A percentile compares a stretch with the other conserved stretches of the same genome.
Evolutionary conservation across 2,797 vertebrate species (phyloP).

Genomic region (Gobionotothen gibberifrons): DNA sequence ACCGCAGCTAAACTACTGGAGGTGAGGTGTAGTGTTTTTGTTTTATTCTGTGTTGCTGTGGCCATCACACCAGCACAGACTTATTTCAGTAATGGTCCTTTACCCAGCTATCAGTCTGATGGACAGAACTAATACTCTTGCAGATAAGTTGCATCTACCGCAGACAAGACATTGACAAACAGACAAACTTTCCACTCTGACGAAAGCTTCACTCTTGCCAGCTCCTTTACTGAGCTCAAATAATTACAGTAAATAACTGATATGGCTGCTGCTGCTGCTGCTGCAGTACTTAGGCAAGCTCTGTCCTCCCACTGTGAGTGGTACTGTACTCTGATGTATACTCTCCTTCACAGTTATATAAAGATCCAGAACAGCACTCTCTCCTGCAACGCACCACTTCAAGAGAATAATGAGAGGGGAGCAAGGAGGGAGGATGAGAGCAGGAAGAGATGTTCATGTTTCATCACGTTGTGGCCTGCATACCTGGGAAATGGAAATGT

Average conservation of each 20-base stretch:
- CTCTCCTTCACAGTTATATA: constrained; percentile 69
- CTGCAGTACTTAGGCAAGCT: constrained; percentile 51
- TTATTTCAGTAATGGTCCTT: constrained; percentile 16
- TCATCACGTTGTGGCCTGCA: constrained; percentile 34
- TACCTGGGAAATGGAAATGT: constrained; percentile 45
- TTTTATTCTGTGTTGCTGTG: too few relatives aligned
- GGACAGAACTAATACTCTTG: constrained; percentile 31
- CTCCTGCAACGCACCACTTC: constrained; percentile 52
- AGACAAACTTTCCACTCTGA: constrained; percentile 18
- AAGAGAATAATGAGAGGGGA: constrained; percentile 54
- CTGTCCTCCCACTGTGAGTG: constrained; percentile 71
- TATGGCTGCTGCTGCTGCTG: constrained; percentile 45
- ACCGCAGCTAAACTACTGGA: too few relatives aligned
- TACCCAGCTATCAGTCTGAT: constrained; percentile 11
- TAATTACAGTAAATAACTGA: constrained; percentile 65
- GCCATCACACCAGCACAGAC: neutral
- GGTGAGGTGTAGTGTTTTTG: too few relatives aligned
- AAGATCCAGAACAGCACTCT: constrained; percentile 55
- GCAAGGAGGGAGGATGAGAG: constrained; percentile 18
- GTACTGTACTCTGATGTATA: constrained; percentile 55
- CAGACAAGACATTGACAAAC: constrained; percentile 41
- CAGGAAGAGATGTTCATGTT: constrained; percentile 43
- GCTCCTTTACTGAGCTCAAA: constrained; percentile 56
- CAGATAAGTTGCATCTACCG: constrained; percentile 32
- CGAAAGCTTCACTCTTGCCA: constrained; percentile 19